Conservation (phyloP, 30 jellyfish, hydroid and myxozoan genomes). For the Morbakka virulenta region DNA sequence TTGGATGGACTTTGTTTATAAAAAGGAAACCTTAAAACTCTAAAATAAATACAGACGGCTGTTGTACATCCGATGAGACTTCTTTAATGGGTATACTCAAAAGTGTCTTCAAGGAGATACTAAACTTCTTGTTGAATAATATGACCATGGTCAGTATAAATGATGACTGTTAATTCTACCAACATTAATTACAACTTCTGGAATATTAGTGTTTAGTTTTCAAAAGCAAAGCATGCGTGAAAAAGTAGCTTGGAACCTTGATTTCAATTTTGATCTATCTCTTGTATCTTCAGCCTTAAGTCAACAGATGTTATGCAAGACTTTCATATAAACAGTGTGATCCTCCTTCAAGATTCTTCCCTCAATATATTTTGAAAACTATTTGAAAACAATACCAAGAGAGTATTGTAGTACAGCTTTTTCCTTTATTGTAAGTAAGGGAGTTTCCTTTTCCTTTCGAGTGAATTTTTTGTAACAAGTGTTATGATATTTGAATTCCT, state of each 20-base stretch:
- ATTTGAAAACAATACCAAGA: not conserved
- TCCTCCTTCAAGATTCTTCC: not conserved
- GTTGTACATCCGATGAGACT: not conserved
- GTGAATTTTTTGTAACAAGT: conserved; percentile 22
- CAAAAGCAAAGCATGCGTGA: not conserved
- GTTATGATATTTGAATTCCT: conserved; percentile 21
- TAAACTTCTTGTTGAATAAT: not conserved
- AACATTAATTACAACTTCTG: conserved; percentile 6
- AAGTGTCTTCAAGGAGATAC: conserved; percentile 1
- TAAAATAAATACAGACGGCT: not conserved
- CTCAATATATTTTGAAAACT: not conserved
- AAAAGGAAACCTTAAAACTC: not conserved
- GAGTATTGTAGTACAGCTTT: too few relatives aligned
- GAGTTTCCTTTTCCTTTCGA: too few relatives aligned
- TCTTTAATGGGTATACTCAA: not conserved
- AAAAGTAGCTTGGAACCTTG: not conserved
- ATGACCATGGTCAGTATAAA: not conserved
- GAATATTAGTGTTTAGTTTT: too few relatives aligned
- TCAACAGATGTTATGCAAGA: conserved; percentile 2
- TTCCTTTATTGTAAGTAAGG: too few relatives aligned
- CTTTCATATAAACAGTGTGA: conserved; percentile 1
- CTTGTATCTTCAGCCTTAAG: conserved; percentile 10
- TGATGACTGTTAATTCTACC: conserved; percentile 10
- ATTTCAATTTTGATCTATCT: not conserved
- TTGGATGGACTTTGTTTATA: not conserved